Evolutionary conservation across 2,888 invertebrate species (phyloP), one percentile per base, ranked within the genome.

Genomic region (Minunthozetes semirufus): DNA sequence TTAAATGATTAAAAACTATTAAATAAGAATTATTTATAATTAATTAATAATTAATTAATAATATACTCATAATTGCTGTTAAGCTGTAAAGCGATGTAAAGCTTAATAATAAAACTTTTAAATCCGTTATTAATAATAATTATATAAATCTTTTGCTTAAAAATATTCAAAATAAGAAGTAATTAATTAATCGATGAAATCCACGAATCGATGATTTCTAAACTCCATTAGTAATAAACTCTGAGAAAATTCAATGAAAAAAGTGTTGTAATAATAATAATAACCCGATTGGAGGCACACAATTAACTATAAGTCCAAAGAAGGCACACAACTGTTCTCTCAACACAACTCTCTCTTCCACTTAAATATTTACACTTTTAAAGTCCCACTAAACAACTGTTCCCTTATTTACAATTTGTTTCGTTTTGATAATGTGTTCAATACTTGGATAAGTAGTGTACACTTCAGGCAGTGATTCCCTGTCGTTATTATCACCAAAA

Each of bases 401-500:
- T 42, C 27, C 29, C 38, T 27, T 66, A 66, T 27, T 19, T 66
- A 38, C 27, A 66, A 13, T 9, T 42, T 42, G 42, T 42, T 42
- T 42, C 63, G 19, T 46, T 66, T 38, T 61, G 33, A 61, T 61
- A 33, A 27, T 68, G 22, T 46, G 42, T 68, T 68, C n/a, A 68
- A 42, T 66, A 38, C n/a, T 38, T 19, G 2, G 13, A 42, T 42
- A 38, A 11, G 42, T 42, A 33, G 38, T 38, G 22, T 46, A 68
- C 68, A 68, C 68, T 61, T 68, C 68, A 68, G 68, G 68, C 68
- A 68, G 68, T 68, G 68, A 42, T 42, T 68, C 68, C 63, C 19
- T 33, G 68, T 68, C 42, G 8, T 22, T 22, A 68, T 6, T 42
- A 38, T 22, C 42, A 29, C 22, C 19, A 61, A 19, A 68, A 68